Evolutionary conservation across 2,113 vertebrate species (phyloP).

Genomic region (Anthoscopus minutus): DNA sequence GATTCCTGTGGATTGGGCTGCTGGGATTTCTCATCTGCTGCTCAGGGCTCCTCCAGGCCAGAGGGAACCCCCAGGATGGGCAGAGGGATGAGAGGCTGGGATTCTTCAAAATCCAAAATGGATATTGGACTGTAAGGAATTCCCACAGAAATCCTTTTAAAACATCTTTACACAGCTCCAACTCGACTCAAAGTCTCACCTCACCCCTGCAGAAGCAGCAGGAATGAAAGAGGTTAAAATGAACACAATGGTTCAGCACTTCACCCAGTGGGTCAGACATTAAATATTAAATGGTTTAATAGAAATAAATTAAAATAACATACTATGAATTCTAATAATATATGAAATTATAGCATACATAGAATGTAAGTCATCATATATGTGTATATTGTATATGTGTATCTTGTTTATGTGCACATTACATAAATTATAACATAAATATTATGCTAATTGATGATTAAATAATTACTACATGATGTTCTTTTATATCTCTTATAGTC

Average conservation of each 20-base stretch:
- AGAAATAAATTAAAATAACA: too few relatives aligned
- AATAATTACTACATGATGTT: too few relatives aligned
- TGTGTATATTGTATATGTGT: too few relatives aligned
- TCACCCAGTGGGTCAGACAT: not conserved
- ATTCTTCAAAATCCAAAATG: not conserved
- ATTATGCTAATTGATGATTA: too few relatives aligned
- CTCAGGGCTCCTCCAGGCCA: not conserved
- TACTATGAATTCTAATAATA: too few relatives aligned
- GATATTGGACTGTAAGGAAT: accelerated
- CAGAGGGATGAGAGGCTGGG: not conserved
- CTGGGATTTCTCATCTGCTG: not conserved
- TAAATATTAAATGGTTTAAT: too few relatives aligned
- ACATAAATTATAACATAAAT: too few relatives aligned
- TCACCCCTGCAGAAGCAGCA: not conserved
- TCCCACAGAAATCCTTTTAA: not conserved
- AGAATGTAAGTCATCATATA: too few relatives aligned
- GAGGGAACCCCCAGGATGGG: not conserved
- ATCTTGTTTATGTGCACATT: too few relatives aligned
- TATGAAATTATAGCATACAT: too few relatives aligned
- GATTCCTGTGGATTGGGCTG: not conserved
- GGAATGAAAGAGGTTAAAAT: not conserved
- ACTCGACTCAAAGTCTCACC: too few relatives aligned
- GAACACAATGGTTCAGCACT: not conserved
- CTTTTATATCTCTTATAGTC: too few relatives aligned
- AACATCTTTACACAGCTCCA: not conserved